Evolutionary conservation across 2,113 vertebrate species (phyloP).

Genomic region (Peromyscus californicus): DNA sequence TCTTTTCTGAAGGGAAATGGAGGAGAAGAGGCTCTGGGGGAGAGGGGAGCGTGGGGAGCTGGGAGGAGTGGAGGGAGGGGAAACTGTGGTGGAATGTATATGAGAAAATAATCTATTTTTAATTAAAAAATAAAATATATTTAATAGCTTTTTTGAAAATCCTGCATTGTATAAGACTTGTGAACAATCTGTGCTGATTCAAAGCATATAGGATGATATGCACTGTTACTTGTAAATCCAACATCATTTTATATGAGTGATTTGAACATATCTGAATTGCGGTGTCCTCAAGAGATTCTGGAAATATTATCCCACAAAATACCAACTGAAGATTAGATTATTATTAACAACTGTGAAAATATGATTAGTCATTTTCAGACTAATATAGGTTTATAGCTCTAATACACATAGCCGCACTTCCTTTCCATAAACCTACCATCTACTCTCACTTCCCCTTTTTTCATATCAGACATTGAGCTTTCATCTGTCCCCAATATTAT

Average conservation of each 20-base stretch:
- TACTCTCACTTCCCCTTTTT: background rate
- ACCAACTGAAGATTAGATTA: background rate
- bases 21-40: rapidly evolving
- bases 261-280: background rate
- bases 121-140: background rate
- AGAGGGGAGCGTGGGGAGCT: rapidly evolving
- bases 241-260: background rate
- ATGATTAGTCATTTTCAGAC: background rate
- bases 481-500: background rate
- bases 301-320: background rate
- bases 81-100: background rate
- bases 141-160: background rate
- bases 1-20: background rate
- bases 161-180: background rate
- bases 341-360: background rate
- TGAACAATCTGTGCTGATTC: too few species aligned
- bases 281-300: too few species aligned
- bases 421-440: background rate
- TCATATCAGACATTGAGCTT: background rate
- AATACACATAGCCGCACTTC: background rate
- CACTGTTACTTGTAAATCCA: background rate
- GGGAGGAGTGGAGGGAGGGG: background rate
- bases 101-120: background rate
- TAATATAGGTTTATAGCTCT: background rate
- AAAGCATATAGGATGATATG: background rate